Percentiles rank a stretch among this genome's conserved stretches.
These are phyloP conservation scores for Mesocentrotus franciscanus DNA, from an alignment of 53 echinoderm and acorn worm genomes.

Conservation along the genomic window DNA sequence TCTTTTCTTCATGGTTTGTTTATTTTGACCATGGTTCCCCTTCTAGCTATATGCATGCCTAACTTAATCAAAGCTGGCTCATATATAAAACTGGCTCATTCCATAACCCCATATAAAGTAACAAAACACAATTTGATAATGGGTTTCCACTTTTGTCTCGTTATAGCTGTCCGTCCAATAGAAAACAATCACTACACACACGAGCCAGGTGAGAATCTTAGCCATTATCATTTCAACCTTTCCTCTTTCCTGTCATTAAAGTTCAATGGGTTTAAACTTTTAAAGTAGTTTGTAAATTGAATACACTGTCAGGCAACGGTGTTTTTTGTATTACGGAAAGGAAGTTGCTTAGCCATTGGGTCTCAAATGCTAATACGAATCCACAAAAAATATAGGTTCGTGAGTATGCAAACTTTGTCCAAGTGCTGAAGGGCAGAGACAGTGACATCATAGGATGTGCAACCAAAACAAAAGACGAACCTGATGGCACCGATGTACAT, in stretches of 20 bases:
- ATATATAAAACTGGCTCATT: background rate
- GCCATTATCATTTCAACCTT: background rate
- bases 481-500: background rate
- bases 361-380: background rate
- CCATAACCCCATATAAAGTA: background rate
- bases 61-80: background rate
- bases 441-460: background rate
- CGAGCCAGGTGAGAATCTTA: background rate
- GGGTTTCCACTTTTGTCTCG: background rate
- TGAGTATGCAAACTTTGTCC: background rate
- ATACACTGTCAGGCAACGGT: no score
- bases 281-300: background rate
- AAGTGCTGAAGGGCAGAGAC: background rate
- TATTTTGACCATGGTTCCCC: no score
- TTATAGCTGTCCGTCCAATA: background rate
- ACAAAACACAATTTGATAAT: background rate
- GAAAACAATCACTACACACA: conserved; percentile 22
- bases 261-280: background rate
- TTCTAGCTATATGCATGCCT: no score
- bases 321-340: background rate
- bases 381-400: background rate
- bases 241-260: background rate
- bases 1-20: no score
- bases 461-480: background rate
- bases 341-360: background rate